Evolutionary conservation across 2,113 vertebrate genomes (phyloP), one percentile per base, ranked within the genome.

Genomic region (Prinia subflava): DNA sequence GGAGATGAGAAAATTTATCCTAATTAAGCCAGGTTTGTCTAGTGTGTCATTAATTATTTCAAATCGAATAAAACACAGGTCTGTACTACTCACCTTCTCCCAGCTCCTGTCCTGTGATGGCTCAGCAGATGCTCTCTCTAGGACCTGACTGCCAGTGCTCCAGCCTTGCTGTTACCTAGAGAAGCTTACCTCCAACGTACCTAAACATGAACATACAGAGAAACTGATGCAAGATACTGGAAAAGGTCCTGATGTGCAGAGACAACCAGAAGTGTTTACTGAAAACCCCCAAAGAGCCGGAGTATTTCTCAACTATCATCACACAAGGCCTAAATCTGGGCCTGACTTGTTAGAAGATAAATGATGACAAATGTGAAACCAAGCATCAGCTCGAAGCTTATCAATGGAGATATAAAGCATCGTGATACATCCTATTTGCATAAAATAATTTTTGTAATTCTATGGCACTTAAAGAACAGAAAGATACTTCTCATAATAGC

Each of bases 21-120:
- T 88, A 88, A 90, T 93, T 90, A 95, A 92, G 33, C 47, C 47
- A 92, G 24, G 60, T 71, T 86, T 8, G 82, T 78, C 68, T 86
- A 90, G 42, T 46, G 56, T 49, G 67, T 35, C 46, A 82, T 69
- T 79, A 85, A 80, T 90, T 74, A 90, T 44, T 75, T 94, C 87
- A 92, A 90, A 77, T 88, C 35, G 86, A 88, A 85, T 25, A 13
- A 80, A 91, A 78, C 31, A 74, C 50, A 64, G 21, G n/a, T 76
- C 25, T 93, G 47, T 67, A 83, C 37, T 60, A 83, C 82, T 92
- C 41, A 86, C 23, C 47, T 86, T 49, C 71, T 50, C 31, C 30
- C 35, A 71, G 1, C 19, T 67, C 37, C n/a, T 0, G 0, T 70
- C 87, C 52, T 86, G 64, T 2, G 8, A 56, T 9, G 5, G 52